These are phyloP conservation scores for Myrmophylax atrothorax DNA, from an alignment of 2,113 vertebrate genomes.

Conservation along the genomic window DNA sequence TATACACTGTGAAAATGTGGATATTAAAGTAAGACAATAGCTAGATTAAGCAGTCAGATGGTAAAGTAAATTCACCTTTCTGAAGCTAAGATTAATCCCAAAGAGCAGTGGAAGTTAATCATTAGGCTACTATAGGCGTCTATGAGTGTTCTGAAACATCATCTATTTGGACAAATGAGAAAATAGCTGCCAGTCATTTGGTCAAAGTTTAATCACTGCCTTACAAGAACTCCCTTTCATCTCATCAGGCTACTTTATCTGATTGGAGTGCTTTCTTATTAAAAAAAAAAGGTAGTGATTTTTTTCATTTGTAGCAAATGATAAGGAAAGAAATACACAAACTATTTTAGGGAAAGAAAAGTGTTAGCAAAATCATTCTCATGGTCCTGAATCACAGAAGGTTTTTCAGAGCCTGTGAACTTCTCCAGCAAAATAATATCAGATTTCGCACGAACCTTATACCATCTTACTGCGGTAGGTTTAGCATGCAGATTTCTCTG, in stretches of 20 bases:
- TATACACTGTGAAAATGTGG: not conserved
- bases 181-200: constrained; percentile 64
- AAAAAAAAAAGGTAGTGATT: not conserved
- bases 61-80: constrained; percentile 31
- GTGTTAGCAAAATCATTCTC: not conserved
- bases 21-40: not conserved
- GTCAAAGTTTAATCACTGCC: constrained; percentile 62
- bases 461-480: not conserved
- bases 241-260: not conserved
- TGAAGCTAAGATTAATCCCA: constrained; percentile 56
- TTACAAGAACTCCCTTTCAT: constrained; percentile 39
- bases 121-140: constrained; percentile 63
- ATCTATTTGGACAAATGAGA: constrained; percentile 64
- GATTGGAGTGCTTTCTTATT: not conserved
- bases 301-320: not conserved
- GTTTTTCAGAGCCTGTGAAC: not conserved
- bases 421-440: not conserved
- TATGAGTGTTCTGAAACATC: constrained; percentile 61
- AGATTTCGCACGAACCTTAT: not conserved
- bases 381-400: not conserved
- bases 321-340: not conserved
- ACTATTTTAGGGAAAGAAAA: not conserved
- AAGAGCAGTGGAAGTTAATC: constrained; percentile 61
- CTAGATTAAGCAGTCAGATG: not conserved
- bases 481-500: not conserved